Evolutionary conservation across 2,797 vertebrate genomes (phyloP).

Genomic region (Darevskia mixta): DNA sequence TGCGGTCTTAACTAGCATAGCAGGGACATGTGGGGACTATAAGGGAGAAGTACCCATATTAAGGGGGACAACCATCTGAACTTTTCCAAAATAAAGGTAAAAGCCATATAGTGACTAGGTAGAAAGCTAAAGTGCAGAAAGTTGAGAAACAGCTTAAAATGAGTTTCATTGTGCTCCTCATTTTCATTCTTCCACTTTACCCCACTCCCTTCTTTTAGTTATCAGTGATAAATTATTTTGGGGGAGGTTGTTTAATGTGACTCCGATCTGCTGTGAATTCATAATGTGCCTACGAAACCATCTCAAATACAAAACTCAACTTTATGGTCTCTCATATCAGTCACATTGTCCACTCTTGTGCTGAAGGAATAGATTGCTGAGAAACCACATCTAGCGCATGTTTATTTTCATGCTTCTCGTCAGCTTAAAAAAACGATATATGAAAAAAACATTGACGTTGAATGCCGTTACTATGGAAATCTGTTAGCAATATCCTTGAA

Average conservation of each 20-base stretch:
- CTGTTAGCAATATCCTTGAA: constrained; percentile 5
- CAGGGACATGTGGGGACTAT: neutral
- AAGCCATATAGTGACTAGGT: neutral
- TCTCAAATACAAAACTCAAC: neutral
- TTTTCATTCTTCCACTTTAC: neutral
- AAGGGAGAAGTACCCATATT: neutral
- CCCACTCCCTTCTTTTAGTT: neutral
- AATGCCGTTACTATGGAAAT: constrained; percentile 36
- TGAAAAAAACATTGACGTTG: constrained; percentile 36
- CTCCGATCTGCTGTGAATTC: neutral
- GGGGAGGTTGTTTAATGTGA: neutral
- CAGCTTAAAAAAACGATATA: neutral
- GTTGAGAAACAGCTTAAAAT: neutral
- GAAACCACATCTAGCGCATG: fast-evolving
- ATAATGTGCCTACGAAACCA: neutral
- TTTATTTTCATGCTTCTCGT: neutral
- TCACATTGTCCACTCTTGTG: neutral
- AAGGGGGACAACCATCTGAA: neutral
- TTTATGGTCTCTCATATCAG: fast-evolving
- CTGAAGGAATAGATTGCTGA: no score
- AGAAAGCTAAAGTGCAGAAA: neutral
- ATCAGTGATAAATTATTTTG: neutral
- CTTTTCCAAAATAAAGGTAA: neutral
- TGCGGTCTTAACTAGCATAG: neutral
- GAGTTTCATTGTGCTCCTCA: neutral